Conservation (phyloP, 1,140 invertebrate genomes). For the Sitobion miscanthi region DNA sequence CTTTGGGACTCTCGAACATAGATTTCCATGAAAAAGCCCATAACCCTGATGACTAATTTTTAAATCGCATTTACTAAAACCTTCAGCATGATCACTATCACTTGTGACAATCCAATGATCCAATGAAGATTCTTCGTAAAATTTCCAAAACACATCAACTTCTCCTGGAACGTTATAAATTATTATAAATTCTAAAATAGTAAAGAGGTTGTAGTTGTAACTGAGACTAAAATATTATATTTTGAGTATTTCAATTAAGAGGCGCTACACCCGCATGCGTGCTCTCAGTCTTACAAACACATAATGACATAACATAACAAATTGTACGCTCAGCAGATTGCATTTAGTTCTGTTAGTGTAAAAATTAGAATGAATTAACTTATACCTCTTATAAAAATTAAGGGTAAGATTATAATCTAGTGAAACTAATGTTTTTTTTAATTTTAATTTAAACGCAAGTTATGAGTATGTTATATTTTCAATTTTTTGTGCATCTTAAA, state of each 20-base stretch:
- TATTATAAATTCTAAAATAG: neutral
- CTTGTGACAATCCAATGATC: slow-evolving; percentile 76
- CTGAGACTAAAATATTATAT: neutral
- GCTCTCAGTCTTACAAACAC: too few relatives aligned
- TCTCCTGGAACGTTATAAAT: slow-evolving; percentile 65
- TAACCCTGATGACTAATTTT: slow-evolving; percentile 70
- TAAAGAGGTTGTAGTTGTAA: neutral
- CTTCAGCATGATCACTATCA: slow-evolving; percentile 82
- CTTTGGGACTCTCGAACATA: slow-evolving; percentile 75
- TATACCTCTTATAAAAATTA: too few relatives aligned
- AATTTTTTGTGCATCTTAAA: too few relatives aligned
- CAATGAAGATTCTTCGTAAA: slow-evolving; percentile 70
- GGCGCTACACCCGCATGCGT: too few relatives aligned
- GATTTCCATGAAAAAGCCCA: slow-evolving; percentile 77
- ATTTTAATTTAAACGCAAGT: too few relatives aligned
- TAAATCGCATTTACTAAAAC: slow-evolving; percentile 74
- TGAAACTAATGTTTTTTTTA: too few relatives aligned
- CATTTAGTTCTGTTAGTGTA: too few relatives aligned
- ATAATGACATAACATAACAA: too few relatives aligned
- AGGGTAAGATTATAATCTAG: too few relatives aligned
- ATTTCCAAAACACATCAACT: slow-evolving; percentile 74
- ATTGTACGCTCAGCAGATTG: too few relatives aligned
- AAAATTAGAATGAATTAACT: too few relatives aligned
- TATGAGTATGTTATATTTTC: too few relatives aligned
- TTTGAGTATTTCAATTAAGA: neutral